phyloP scores from a whole-genome alignment of 2,113 vertebrate species.

The Solea solea region DNA sequence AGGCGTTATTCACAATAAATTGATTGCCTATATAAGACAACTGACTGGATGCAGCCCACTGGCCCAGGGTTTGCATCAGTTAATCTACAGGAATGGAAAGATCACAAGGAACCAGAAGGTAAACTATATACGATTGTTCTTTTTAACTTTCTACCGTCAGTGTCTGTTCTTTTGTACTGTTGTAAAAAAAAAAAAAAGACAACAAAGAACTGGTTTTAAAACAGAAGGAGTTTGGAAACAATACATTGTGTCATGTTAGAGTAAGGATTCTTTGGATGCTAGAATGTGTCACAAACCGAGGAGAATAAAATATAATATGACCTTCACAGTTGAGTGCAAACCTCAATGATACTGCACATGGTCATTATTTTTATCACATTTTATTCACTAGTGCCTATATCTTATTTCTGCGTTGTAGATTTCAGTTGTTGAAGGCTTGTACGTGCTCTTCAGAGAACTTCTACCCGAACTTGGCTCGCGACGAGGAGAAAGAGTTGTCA shows the following conservation, averaged over 20 bases:
- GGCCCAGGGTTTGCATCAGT: conserved; percentile 66
- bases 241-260: too few relatives aligned
- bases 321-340: too few relatives aligned
- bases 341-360: background rate
- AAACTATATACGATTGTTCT: background rate
- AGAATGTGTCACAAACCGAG: too few relatives aligned
- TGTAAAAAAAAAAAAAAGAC: too few relatives aligned
- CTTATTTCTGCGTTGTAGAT: conserved; percentile 50
- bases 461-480: conserved; percentile 44
- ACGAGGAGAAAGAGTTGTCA: conserved; percentile 24
- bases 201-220: too few relatives aligned
- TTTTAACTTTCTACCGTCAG: background rate
- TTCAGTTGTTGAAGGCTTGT: conserved; percentile 70
- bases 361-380: background rate
- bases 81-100: conserved; percentile 44
- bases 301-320: too few relatives aligned
- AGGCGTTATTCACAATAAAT: background rate
- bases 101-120: conserved; percentile 66
- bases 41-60: conserved; percentile 70
- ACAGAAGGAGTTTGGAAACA: too few relatives aligned
- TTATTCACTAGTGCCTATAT: background rate
- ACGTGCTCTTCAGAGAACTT: conserved; percentile 72
- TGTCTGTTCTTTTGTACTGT: background rate
- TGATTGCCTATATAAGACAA: conserved; percentile 54
- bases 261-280: too few relatives aligned